Evolutionary conservation across 2,888 invertebrate genomes (phyloP), one percentile per base, ranked within the genome.

Genomic region (Phoronis australis): DNA sequence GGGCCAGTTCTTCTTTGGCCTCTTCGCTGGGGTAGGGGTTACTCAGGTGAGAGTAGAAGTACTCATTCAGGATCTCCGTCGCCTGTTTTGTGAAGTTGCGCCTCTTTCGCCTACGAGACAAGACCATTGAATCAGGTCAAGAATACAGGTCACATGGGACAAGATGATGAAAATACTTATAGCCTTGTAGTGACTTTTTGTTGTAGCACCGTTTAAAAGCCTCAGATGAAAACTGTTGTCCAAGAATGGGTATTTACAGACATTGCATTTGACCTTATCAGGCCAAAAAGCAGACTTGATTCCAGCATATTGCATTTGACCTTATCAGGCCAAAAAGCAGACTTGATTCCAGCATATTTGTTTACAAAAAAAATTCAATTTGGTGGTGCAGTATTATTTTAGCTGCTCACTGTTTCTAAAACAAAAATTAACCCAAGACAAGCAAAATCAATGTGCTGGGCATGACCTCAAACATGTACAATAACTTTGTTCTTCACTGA

Each of bases 21-120:
- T 99, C 99, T 82, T 99, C 99, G 75, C 94, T 94, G 59, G 99
- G 99, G 82, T 99, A 99, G 26, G 99, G 99, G 83, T 99, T 99
- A 76, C 93, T 94, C 71, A 99, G 85, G 81, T 99, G 97, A 68
- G 96, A 96, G 82, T 99, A 99, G 82, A 99, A 99, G 80, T 99
- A 99, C 82, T 99, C 97, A 80, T 99, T 99, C 66, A 99, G 84
- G 69, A 97, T 93, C 83, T 99, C 97, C 24, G 97, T 97, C 48
- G 97, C 97, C 79, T 97, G 96, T 82, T 99, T 99, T 84, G 95
- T 96, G 81, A 99, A 99, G 82, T 99, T 99, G 70, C 97, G 86
- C 65, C 97, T 86, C 80, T 99, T 99, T 81, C 77, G 73, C 68
- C 82, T 81, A 69, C 38, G 71, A 67, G 35, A 35, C 45, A 38